Evolutionary conservation across 2,888 invertebrate species (phyloP), one percentile per base, ranked within the genome.

Genomic region (Empis stercorea): DNA sequence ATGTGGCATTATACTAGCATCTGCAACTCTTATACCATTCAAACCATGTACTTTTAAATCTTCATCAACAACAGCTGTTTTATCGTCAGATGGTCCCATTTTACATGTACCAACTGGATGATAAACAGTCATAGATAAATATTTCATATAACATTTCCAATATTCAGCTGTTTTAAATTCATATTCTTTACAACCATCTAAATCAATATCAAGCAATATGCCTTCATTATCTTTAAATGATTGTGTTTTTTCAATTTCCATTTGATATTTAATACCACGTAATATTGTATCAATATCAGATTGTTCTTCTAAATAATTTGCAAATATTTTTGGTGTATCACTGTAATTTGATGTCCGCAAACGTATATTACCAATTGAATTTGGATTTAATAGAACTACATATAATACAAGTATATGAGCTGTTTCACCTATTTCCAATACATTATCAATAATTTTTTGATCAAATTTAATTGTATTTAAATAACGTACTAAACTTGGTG

Each of bases 1-100:
- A 3, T 64, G 71, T 0, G 87, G 87, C 84, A 88, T 87, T 39
- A 88, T 75, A 46, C 84, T 84, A 1, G 83, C 85, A 61, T 86
- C 86, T 0, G 78, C 75, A 1, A 86, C 81, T 36, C 86, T 71
- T 2, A 86, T 66, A 13, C 76, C 76, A 14, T 70, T 61, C 1
- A 84, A 70, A 0, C 80, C 80, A 48, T 80, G 73, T 0, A 86
- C 79, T 51, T 71, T 73, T 4, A 86, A 63, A 34, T 78, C 64
- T 1, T 79, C 74, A 61, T 80, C 78, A 0, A 87, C 83, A 0
- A 87, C 87, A 0, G 85, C 74, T 2, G 64, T 70, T 0, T 69
- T 65, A 62, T 81, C 80, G 0, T 59, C 59, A 30, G 59, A 52
- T 0, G 80, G 76, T 0, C 83, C 84, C 84, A 87, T 84, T 58